Evolutionary conservation across 30 jellyfish, hydroid and myxozoan species (phyloP).

Genomic region (Pseudorhiza aurosa): DNA sequence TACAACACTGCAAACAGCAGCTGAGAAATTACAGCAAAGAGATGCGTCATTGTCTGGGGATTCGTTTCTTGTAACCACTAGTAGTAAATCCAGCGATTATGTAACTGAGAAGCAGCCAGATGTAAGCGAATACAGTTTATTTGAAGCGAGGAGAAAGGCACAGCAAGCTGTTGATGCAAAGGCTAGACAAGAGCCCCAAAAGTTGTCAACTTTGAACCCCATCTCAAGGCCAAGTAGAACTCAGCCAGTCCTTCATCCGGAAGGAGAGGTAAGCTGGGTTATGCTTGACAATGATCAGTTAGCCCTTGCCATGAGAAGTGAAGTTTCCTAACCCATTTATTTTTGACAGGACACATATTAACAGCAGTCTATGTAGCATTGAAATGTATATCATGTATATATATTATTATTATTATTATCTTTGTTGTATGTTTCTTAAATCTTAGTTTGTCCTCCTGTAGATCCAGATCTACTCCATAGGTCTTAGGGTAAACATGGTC

Average conservation of each 20-base stretch:
- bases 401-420: too few species aligned
- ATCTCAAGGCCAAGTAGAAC: conserved; percentile 59
- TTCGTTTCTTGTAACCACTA: conserved; percentile 31
- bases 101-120: not conserved
- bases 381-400: too few species aligned
- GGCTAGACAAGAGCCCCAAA: conserved; percentile 14
- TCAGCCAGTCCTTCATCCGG: conserved; percentile 20
- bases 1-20: conserved; percentile 56
- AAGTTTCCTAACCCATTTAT: too few species aligned
- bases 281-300: too few species aligned
- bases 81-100: not conserved
- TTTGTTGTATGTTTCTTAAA: too few species aligned
- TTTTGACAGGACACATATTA: too few species aligned
- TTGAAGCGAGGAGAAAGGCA: conserved; percentile 68
- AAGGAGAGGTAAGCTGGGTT: not conserved
- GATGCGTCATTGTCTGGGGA: conserved; percentile 18
- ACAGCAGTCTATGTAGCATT: too few species aligned
- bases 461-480: too few species aligned
- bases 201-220: conserved; percentile 48
- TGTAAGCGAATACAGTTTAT: conserved; percentile 35
- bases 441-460: too few species aligned
- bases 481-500: too few species aligned
- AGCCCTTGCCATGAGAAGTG: too few species aligned
- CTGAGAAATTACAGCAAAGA: conserved; percentile 36
- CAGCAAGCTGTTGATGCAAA: conserved; percentile 17